Conservation (phyloP, 2,888 invertebrate species). For the Hecatera dysodea region DNA sequence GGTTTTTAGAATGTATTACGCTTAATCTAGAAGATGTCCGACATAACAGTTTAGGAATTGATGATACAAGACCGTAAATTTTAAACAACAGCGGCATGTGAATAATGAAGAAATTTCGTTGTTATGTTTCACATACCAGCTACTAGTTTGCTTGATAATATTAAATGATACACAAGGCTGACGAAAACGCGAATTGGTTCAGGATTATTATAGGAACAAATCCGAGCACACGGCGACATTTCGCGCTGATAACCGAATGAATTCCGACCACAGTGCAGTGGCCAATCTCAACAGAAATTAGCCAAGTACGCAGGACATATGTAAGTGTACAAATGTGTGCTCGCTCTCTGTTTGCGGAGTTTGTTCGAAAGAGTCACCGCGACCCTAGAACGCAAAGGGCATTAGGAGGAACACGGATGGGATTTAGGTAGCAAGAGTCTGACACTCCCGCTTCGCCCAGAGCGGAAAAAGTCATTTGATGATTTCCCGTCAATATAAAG, state of each 20-base stretch:
- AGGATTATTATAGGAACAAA: not conserved
- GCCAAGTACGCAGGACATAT: too few relatives aligned
- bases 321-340: too few relatives aligned
- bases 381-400: too few relatives aligned
- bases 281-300: too few relatives aligned
- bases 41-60: not conserved
- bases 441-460: too few relatives aligned
- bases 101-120: slow-evolving; percentile 8
- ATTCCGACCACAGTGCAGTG: too few relatives aligned
- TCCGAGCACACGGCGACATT: not conserved
- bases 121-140: slow-evolving; percentile 22
- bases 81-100: not conserved
- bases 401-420: too few relatives aligned
- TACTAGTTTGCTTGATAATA: slow-evolving; percentile 10
- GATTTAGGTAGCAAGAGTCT: too few relatives aligned
- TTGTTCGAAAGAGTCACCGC: too few relatives aligned
- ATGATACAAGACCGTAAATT: not conserved
- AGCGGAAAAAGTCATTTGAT: too few relatives aligned
- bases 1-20: not conserved
- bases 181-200: not conserved
- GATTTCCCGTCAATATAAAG: too few relatives aligned
- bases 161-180: not conserved
- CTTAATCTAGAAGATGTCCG: not conserved
- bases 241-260: not conserved
- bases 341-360: too few relatives aligned